Conservation (phyloP, 2,113 vertebrate species). For the Gallinago paraguaiae region DNA sequence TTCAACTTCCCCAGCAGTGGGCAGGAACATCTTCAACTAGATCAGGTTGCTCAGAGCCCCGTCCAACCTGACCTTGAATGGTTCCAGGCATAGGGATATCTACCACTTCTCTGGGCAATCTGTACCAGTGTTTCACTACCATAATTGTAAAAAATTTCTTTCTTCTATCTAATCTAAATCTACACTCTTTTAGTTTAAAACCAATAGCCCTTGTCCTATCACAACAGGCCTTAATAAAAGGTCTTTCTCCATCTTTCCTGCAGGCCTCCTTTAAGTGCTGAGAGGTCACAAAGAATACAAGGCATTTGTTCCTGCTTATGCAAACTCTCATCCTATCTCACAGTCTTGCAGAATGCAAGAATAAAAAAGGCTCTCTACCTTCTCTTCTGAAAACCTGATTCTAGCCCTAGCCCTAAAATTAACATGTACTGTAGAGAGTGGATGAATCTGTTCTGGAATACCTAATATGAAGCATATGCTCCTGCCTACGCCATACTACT, state of each 20-base stretch:
- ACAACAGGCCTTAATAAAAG: background rate
- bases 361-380: conserved; percentile 40
- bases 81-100: background rate
- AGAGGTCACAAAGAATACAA: background rate
- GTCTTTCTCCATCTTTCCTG: background rate
- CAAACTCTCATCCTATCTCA: background rate
- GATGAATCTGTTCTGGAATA: conserved; percentile 54
- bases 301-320: background rate
- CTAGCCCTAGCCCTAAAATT: conserved; percentile 52
- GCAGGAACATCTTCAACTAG: background rate
- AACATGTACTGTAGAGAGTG: conserved; percentile 16
- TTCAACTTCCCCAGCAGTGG: background rate
- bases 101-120: background rate
- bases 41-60: background rate
- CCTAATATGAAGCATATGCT: conserved; percentile 63
- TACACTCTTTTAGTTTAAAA: background rate
- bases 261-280: background rate
- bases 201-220: background rate
- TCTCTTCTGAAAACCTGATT: conserved; percentile 38
- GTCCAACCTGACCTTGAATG: background rate
- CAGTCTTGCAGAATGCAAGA: background rate
- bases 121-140: background rate
- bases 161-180: background rate
- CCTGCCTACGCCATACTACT: conserved; percentile 45
- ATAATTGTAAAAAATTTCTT: background rate